Percentiles rank a stretch among this genome's conserved stretches.
phyloP scores from a whole-genome alignment of 2,113 vertebrate species.

The Tiliqua scincoides region DNA sequence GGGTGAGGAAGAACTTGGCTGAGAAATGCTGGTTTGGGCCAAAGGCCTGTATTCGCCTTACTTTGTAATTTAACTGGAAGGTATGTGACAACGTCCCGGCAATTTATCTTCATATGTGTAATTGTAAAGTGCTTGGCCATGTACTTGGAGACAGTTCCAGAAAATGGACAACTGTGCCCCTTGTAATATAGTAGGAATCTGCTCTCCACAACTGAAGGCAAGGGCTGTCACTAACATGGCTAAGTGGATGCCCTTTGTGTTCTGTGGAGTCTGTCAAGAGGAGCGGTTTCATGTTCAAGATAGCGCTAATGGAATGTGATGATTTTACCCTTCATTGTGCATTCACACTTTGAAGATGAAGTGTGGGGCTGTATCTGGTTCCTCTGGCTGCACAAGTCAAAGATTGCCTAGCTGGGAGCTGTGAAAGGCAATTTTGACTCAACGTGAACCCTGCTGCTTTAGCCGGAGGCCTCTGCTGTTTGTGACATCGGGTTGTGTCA shows the following conservation, averaged over 20 bases:
- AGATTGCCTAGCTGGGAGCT: slow-evolving; percentile 67
- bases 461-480: slow-evolving; percentile 61
- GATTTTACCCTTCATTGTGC: slow-evolving; percentile 71
- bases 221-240: slow-evolving; percentile 53
- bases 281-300: slow-evolving; percentile 55
- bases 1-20: neutral
- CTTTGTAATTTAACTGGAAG: neutral
- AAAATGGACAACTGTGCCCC: slow-evolving; percentile 40
- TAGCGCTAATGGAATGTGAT: slow-evolving; percentile 64
- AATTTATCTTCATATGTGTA: neutral
- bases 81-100: neutral
- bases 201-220: slow-evolving; percentile 52
- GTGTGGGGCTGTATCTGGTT: slow-evolving; percentile 54
- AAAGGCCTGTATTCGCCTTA: neutral
- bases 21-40: neutral
- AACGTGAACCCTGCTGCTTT: slow-evolving; percentile 63
- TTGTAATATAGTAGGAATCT: slow-evolving; percentile 57
- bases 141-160: neutral
- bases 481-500: slow-evolving; percentile 63
- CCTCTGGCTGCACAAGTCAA: slow-evolving; percentile 46
- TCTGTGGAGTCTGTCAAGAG: slow-evolving; percentile 14
- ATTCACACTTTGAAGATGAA: slow-evolving; percentile 71
- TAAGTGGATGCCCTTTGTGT: slow-evolving; percentile 38
- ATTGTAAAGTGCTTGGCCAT: neutral
- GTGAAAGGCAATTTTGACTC: slow-evolving; percentile 71